Conservation (phyloP, 2,113 vertebrate species). For the Scalopus aquaticus region DNA sequence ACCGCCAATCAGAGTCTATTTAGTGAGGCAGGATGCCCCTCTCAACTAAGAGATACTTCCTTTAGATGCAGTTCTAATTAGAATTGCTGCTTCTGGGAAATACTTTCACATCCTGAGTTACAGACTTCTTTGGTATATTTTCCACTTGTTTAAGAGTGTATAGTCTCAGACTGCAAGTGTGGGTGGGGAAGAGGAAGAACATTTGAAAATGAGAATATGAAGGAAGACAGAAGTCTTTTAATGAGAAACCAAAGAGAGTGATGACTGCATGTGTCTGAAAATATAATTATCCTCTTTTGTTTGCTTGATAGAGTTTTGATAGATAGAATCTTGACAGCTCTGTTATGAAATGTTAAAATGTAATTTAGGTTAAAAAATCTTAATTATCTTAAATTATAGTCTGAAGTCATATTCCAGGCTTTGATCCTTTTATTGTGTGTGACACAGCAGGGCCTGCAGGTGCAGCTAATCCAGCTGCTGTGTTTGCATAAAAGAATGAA, state of each 20-base stretch:
- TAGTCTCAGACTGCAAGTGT: slow-evolving; percentile 1
- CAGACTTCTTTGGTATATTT: neutral
- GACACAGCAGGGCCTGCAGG: slow-evolving; percentile 63
- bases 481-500: slow-evolving; percentile 52
- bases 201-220: slow-evolving; percentile 48
- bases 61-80: neutral
- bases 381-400: slow-evolving; percentile 81
- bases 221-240: slow-evolving; percentile 66
- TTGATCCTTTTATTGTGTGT: slow-evolving; percentile 62
- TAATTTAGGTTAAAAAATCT: slow-evolving; percentile 77
- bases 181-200: slow-evolving; percentile 40
- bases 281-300: slow-evolving; percentile 78
- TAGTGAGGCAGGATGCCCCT: slow-evolving; percentile 6
- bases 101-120: neutral
- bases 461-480: slow-evolving; percentile 50
- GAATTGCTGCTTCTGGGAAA: slow-evolving; percentile 8
- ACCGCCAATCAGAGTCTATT: slow-evolving; percentile 26
- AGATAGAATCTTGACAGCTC: slow-evolving; percentile 80
- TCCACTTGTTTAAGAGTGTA: neutral
- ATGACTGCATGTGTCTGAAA: slow-evolving; percentile 73
- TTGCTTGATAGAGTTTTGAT: slow-evolving; percentile 78
- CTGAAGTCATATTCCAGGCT: slow-evolving; percentile 72
- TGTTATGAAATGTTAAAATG: slow-evolving; percentile 78
- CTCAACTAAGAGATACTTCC: neutral
- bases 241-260: slow-evolving; percentile 52